Percentiles rank a stretch among this genome's conserved stretches.
Evolutionary conservation across 1,140 invertebrate genomes (phyloP).

Genomic region (Drosophila ironensis): DNA sequence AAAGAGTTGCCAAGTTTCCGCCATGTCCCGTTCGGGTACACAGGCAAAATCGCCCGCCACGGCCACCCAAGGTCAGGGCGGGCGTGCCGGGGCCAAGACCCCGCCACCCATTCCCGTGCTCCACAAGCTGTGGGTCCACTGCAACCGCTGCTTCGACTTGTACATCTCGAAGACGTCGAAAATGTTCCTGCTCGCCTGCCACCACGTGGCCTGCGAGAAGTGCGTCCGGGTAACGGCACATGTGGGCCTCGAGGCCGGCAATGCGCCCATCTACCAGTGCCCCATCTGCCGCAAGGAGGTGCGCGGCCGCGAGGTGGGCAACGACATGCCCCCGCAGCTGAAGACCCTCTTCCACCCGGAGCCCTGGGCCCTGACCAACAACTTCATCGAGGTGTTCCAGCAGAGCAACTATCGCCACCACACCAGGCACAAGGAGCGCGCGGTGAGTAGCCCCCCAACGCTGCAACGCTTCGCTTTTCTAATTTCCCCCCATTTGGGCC

Average conservation of each 20-base stretch:
- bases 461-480: background rate
- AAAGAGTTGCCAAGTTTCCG: no score
- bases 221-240: conserved; percentile 32
- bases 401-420: conserved; percentile 28
- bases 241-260: conserved; percentile 31
- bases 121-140: conserved; percentile 64
- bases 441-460: conserved; percentile 12
- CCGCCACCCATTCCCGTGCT: background rate
- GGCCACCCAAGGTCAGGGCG: no score
- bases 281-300: conserved; percentile 38
- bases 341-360: conserved; percentile 64
- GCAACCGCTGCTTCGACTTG: conserved; percentile 52
- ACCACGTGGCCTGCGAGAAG: conserved; percentile 54
- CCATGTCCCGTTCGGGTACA: no score
- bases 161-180: conserved; percentile 4
- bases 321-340: conserved; percentile 44
- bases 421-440: conserved; percentile 14
- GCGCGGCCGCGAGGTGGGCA: conserved; percentile 51
- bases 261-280: conserved; percentile 44
- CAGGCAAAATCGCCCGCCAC: no score
- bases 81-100: no score
- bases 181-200: conserved; percentile 60
- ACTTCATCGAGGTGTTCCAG: conserved; percentile 39
- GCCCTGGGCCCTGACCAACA: conserved; percentile 32
- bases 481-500: no score